These are phyloP conservation scores for Drosophila mercatorum DNA, from an alignment of 2,888 invertebrate species.

Conservation along the genomic window DNA sequence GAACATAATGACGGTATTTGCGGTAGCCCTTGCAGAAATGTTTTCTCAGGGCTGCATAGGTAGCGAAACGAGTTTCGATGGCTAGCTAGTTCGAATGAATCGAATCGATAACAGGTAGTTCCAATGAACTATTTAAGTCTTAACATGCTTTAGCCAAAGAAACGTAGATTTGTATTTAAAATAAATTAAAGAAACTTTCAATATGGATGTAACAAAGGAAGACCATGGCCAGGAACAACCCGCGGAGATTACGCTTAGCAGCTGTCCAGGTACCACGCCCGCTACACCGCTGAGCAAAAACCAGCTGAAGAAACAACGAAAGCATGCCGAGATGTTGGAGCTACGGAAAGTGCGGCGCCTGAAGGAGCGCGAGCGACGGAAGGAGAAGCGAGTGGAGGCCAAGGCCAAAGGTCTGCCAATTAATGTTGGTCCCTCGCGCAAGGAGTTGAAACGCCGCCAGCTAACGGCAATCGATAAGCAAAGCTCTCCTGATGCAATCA, in stretches of 20 bases:
- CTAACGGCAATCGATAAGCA: slow-evolving; percentile 82
- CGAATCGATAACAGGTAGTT: background rate
- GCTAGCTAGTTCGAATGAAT: too few species aligned
- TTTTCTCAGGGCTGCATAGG: slow-evolving; percentile 12
- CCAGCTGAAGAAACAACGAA: slow-evolving; percentile 89
- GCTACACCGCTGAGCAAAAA: slow-evolving; percentile 67
- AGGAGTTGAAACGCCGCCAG: slow-evolving; percentile 88
- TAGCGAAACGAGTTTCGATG: background rate
- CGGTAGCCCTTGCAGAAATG: slow-evolving; percentile 15
- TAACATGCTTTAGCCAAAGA: background rate
- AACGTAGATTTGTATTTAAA: background rate
- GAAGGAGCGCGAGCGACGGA: slow-evolving; percentile 90
- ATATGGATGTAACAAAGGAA: slow-evolving; percentile 23
- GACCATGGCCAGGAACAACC: background rate
- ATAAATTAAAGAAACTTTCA: background rate
- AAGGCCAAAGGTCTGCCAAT: slow-evolving; percentile 89
- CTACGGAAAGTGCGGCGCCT: slow-evolving; percentile 89
- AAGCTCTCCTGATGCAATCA: slow-evolving; percentile 34
- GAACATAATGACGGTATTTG: background rate
- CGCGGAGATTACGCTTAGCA: slow-evolving; percentile 26
- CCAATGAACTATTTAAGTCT: slow-evolving; percentile 3
- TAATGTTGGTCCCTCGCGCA: slow-evolving; percentile 89
- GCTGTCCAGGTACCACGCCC: slow-evolving; percentile 43
- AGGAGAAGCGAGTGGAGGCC: slow-evolving; percentile 89
- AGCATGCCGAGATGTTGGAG: slow-evolving; percentile 90